Evolutionary conservation across 2,888 invertebrate species (phyloP).

Genomic region (Periphyllus acericola): DNA sequence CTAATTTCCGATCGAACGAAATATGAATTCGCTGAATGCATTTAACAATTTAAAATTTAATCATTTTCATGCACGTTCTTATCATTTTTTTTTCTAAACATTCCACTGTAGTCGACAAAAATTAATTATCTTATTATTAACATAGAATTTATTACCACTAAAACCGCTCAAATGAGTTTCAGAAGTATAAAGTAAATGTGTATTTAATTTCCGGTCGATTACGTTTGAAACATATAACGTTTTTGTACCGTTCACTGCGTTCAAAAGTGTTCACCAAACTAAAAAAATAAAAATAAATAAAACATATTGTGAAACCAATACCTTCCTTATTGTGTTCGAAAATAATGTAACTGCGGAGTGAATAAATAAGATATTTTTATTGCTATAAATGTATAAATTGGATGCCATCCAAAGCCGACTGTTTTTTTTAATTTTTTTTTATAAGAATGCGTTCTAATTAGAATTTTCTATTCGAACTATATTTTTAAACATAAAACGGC

Average conservation of each 20-base stretch:
- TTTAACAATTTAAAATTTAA: no score
- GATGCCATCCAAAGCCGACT: slow-evolving; percentile 1
- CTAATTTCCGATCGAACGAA: no score
- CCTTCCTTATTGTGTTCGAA: background rate
- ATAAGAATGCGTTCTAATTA: slow-evolving; percentile 8
- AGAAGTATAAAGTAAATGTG: background rate
- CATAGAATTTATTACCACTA: background rate
- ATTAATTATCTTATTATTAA: background rate
- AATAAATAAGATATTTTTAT: slow-evolving; percentile 41
- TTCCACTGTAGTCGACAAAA: background rate
- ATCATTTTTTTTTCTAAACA: no score
- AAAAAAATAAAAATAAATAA: background rate
- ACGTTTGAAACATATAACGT: slow-evolving; percentile 23
- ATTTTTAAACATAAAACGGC: slow-evolving; percentile 4
- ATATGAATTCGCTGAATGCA: no score
- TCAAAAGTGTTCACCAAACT: background rate
- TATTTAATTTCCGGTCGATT: slow-evolving; percentile 22
- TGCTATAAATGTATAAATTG: slow-evolving; percentile 29
- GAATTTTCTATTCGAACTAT: background rate
- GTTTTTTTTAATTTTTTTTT: slow-evolving; percentile 23
- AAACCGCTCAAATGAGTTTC: background rate
- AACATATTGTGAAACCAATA: background rate
- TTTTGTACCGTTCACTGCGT: background rate
- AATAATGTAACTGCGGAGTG: background rate
- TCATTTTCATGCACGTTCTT: no score